Base-by-base conservation (phyloP, 2,888 invertebrate species). In the Pinctada fucata region DNA sequence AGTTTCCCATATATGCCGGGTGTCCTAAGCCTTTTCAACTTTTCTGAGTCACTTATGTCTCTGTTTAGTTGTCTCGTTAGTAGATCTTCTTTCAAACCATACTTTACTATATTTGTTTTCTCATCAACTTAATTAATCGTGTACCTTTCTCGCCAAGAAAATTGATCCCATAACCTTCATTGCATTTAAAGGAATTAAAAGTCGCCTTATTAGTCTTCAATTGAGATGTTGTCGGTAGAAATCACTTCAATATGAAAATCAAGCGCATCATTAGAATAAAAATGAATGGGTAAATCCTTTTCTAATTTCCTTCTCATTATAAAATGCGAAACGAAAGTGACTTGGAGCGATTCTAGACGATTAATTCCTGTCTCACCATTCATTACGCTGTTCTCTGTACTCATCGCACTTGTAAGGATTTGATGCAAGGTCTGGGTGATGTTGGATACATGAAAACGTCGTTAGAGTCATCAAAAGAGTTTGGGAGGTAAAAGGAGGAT, bases 401-500 rank as follows among this genome's bases (percentile, higher is more conserved):
- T 52, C 58, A 64, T 10, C 69, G 71, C 52, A 6, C 76, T 71
- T 76, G 58, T 70, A 64, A 13, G 31, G 50, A 45, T 16, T 71
- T 10, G 45, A 31, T 49, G 31, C 31, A 72, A 72, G 76, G 71
- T 64, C 45, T 65, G 13, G 52, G 71, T 76, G 45, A 45, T 63
- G 45, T 48, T 50, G 49, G 70, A 58, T 70, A 76, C 76, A 76
- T 49, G 76, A 51, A 76, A 76, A 76, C 31, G 76, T 76, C 76
- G 70, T 76, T 76, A 76, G 58, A 76, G 31, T 49, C 13, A 51
- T 76, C 63, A 76, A 75, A 75, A 52, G 75, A 68, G 45, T 31
- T 45, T 31, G 16, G 68, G 68, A n/a, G 8, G 13, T n/a, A 68
- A 10, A 3, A 31, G 65, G n/a, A 8, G 66, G 68, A 68, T 31